These are phyloP conservation scores for Rhinopithecus roxellana DNA, from an alignment of 2,113 vertebrate genomes.

Conservation along the genomic window DNA sequence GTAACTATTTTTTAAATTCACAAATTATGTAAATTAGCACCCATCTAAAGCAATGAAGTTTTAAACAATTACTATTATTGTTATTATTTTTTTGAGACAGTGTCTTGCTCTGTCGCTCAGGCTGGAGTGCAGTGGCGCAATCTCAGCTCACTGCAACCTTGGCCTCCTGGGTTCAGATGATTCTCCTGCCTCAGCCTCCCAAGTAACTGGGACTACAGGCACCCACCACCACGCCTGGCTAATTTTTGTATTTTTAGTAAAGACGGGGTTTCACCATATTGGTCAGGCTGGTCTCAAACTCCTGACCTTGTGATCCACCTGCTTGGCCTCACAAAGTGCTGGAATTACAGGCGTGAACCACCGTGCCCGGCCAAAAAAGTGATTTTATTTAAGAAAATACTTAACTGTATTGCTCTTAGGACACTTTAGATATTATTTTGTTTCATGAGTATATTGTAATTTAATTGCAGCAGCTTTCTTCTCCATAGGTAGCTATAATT, in stretches of 20 bases:
- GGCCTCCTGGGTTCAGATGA: neutral
- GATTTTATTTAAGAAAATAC: conserved; percentile 31
- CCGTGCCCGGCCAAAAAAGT: neutral
- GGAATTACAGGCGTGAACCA: too few relatives aligned
- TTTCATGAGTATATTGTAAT: neutral
- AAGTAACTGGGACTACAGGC: neutral
- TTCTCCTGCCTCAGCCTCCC: neutral
- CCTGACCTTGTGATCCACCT: too few relatives aligned
- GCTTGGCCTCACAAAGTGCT: too few relatives aligned
- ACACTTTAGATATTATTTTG: conserved; percentile 41
- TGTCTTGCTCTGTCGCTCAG: neutral
- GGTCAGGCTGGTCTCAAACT: neutral
- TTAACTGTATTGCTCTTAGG: conserved; percentile 17
- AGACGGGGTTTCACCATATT: neutral
- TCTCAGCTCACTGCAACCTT: neutral
- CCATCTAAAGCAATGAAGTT: conserved; percentile 9
- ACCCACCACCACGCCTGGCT: neutral
- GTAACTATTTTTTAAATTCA: conserved; percentile 59
- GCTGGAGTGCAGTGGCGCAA: neutral
- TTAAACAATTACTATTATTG: conserved; percentile 13
- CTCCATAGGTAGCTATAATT: conserved; percentile 22
- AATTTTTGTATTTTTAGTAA: neutral
- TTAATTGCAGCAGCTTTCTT: conserved; percentile 44
- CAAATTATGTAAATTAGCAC: conserved; percentile 66
- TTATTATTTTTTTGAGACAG: neutral